Conservation (phyloP, 2,888 invertebrate genomes). For the Patella caerulea region DNA sequence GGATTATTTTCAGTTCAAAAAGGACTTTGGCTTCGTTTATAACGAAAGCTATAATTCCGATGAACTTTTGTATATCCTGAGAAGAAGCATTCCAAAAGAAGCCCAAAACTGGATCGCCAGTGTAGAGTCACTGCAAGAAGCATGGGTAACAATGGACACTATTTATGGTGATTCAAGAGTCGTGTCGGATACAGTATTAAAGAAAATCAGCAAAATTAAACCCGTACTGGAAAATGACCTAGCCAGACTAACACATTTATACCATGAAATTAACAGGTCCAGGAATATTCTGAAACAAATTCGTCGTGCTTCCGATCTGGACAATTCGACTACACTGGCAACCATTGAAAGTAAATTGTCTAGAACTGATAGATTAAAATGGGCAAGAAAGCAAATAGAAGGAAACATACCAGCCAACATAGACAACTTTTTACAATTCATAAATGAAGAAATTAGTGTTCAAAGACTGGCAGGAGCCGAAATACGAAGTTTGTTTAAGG, state of each 20-base stretch:
- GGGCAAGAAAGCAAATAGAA: slow-evolving; percentile 2
- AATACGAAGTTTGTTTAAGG: background rate
- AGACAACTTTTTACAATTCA: slow-evolving; percentile 1
- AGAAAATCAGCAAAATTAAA: slow-evolving; percentile 10
- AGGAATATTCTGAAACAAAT: background rate
- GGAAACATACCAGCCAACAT: background rate
- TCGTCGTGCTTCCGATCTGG: background rate
- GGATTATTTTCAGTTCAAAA: background rate
- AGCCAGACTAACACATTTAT: background rate
- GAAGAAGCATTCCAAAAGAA: slow-evolving; percentile 1
- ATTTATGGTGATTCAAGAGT: slow-evolving; percentile 5
- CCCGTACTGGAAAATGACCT: background rate
- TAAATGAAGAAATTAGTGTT: slow-evolving; percentile 4
- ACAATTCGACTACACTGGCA: background rate
- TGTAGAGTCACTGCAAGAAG: background rate
- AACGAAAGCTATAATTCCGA: background rate
- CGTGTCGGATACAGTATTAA: slow-evolving; percentile 1
- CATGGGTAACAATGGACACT: background rate
- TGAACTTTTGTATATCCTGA: background rate
- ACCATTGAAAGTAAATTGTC: slow-evolving; percentile 2
- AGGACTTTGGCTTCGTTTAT: background rate
- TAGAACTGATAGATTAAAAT: background rate
- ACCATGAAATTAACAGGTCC: background rate
- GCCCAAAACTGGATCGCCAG: background rate
- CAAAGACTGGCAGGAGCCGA: background rate